Evolutionary conservation across 2,888 invertebrate species (phyloP), one percentile per base, ranked within the genome.

Genomic region (Marasmarcha lunaedactyla): DNA sequence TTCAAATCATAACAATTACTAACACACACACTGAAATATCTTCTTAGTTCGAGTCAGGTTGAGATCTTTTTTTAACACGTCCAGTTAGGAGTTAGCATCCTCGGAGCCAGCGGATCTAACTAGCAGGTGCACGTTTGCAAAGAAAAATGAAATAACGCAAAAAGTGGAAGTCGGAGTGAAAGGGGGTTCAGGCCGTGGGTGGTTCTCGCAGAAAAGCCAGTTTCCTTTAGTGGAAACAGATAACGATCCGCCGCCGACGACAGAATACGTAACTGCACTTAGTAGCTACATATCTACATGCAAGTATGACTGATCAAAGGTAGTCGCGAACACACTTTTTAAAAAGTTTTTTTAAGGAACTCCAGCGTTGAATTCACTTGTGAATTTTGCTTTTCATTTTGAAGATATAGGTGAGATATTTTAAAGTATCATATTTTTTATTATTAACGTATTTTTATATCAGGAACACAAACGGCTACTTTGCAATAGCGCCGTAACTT

Each of bases 191-290:
- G 65, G 62, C 65, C 63, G 59, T 54, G 74, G 77, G 78, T 62
- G 76, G 71, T 71, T 77, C 74, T 76, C 72, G 70, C 67, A 63
- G 72, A 72, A 73, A 78, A 79, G 74, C 68, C 78, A 78, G 81
- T 78, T 79, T 79, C 72, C 78, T 81, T 83, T 74, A 77, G 72
- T 83, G 71, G 78, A 78, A 81, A 81, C 77, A 81, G 83, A 81
- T 83, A 81, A 83, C 81, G 81, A 83, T 81, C 79, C 78, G 61
- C 67, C 71, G 71, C 74, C 72, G 74, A 72, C 81, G 77, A 76
- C 76, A 69, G 79, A 79, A 81, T 78, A 78, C 78, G 74, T 76
- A 76, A 76, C 72, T 76, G 72, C 74, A 77, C 63, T 71, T 64
- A 63, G 66, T 61, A 70, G 72, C 68, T 77, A 71, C 72, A 69